These are phyloP conservation scores for Nasonia vitripennis DNA, from an alignment of 1,140 invertebrate species.

Conservation along the genomic window DNA sequence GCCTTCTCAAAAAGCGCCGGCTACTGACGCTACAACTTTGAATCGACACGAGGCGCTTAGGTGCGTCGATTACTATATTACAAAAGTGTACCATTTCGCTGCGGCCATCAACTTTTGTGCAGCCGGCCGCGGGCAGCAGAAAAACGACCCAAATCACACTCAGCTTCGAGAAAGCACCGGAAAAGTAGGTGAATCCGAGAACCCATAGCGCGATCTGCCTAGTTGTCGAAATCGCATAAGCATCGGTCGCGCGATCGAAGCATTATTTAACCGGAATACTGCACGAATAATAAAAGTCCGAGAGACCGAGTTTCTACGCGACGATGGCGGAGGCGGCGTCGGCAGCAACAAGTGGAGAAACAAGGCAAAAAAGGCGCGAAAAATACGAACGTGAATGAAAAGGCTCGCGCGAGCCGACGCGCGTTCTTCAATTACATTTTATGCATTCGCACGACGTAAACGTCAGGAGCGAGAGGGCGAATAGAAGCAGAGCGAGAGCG, in stretches of 20 bases:
- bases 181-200: too few relatives aligned
- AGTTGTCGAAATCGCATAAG: not conserved
- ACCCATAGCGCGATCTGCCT: too few relatives aligned
- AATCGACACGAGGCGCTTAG: too few relatives aligned
- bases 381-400: conserved; percentile 44
- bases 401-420: conserved; percentile 15
- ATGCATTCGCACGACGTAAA: conserved; percentile 52
- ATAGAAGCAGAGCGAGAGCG: not conserved
- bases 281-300: not conserved
- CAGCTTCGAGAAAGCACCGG: too few relatives aligned
- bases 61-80: too few relatives aligned
- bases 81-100: too few relatives aligned
- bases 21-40: too few relatives aligned
- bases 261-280: not conserved
- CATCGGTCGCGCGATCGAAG: too few relatives aligned
- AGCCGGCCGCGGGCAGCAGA: not conserved
- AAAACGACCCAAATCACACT: not conserved
- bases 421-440: conserved; percentile 52
- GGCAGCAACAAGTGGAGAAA: conserved; percentile 19
- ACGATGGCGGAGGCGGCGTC: not conserved
- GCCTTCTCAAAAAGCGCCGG: too few relatives aligned
- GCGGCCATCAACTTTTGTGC: not conserved
- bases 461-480: conserved; percentile 18
- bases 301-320: conserved; percentile 50
- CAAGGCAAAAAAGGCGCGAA: conserved; percentile 24